phyloP scores from a whole-genome alignment of 2,797 vertebrate species.

The Heteromormyrus szaboi region DNA sequence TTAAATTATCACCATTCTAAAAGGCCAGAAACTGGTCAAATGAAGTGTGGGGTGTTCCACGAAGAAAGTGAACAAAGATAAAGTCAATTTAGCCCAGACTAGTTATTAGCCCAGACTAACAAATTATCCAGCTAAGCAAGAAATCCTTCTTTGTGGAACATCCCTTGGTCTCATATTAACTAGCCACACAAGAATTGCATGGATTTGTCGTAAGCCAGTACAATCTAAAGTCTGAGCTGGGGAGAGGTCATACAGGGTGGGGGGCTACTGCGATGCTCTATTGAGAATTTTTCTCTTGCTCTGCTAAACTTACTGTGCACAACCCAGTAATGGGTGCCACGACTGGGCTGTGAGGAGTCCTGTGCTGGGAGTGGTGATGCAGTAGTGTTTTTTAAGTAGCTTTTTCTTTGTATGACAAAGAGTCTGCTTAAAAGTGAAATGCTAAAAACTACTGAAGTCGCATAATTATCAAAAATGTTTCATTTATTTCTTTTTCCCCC shows the following conservation, averaged over 20 bases:
- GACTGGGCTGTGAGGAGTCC: not conserved
- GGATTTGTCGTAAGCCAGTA: not conserved
- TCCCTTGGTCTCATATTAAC: not conserved
- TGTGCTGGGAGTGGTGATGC: not conserved
- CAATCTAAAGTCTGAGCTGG: not conserved
- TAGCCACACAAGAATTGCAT: not conserved
- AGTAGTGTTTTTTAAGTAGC: not conserved
- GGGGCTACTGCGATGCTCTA: not conserved
- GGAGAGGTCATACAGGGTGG: not conserved
- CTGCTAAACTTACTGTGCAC: not conserved
- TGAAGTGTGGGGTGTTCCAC: no score
- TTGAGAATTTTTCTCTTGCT: not conserved
- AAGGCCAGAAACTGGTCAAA: not conserved
- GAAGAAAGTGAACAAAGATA: not conserved
- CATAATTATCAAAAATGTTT: not conserved
- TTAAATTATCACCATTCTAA: not conserved
- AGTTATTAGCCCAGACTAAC: not conserved
- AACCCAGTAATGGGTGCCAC: not conserved
- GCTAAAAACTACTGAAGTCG: not conserved
- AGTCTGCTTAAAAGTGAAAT: not conserved
- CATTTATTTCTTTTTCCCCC: not conserved
- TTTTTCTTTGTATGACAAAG: not conserved
- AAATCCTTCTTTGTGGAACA: not conserved
- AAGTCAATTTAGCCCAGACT: not conserved
- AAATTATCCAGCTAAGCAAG: not conserved